Evolutionary conservation across 2,888 invertebrate species (phyloP), one percentile per base, ranked within the genome.

Genomic region (Celastrina argiolus): DNA sequence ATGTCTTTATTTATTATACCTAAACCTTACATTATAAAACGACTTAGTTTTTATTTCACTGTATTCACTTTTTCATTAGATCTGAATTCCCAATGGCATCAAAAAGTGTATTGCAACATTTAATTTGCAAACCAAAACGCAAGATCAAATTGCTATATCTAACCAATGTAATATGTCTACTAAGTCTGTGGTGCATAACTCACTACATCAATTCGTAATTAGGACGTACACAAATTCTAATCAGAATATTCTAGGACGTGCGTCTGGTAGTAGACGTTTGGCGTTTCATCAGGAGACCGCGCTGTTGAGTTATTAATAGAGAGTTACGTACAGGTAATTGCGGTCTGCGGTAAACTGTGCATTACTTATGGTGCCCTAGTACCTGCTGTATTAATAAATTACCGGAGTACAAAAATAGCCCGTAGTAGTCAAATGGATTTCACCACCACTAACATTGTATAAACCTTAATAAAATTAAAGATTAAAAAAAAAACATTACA

Each of bases 291-390:
- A 10, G 18, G 34, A 36, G 36, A 36, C 34, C 59, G 59, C 59
- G 59, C 16, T 18, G 26, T 18, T 61, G 36, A 36, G 36, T 61
- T 22, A 61, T 61, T 61, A 61, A 61, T 61, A 39, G 18, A 61
- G 22, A 18, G 61, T 22, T 22, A 36, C 14, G 12, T 36, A 10
- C 34, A 58, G 31, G 16, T 58, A 58, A 58, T 58, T 58, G 58
- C 58, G 31, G 58, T 31, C 16, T 22, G 22, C 12, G 12, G 34
- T 10, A 22, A 5, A 61, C 18, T 61, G 12, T 61, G 61, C 61
- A 61, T 61, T 61, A 31, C 28, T 31, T 58, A 58, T 31, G 58
- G n/a, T 14, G 4, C 31, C 58, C 7, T 58, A 18, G 58, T 31
- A 58, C 28, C 58, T 28, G 2, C 22, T 51, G 12, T 12, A 14